Percentiles rank a stretch among this genome's conserved stretches.
Evolutionary conservation across 2,113 vertebrate species (phyloP).

Genomic region (Peromyscus polionotus): DNA sequence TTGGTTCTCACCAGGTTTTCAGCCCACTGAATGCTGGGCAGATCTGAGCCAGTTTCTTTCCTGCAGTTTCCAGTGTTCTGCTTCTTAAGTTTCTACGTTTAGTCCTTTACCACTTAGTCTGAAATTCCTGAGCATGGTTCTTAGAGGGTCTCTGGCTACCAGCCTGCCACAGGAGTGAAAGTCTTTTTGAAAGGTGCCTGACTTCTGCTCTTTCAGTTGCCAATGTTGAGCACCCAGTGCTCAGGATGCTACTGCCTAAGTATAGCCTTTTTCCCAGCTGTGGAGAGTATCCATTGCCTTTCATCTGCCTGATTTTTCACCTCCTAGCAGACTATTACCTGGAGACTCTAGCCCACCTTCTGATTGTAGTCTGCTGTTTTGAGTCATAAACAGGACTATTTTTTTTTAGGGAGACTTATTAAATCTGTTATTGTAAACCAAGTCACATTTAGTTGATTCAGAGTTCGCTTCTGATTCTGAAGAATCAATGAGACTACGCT

Average conservation of each 20-base stretch:
- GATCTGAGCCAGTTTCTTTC: neutral
- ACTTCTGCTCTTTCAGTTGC: neutral
- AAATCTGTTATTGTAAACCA: conserved; percentile 27
- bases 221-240: neutral
- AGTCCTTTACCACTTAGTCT: neutral
- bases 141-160: neutral
- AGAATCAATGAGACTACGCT: neutral
- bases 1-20: neutral
- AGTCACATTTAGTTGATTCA: neutral
- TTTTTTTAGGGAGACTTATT: neutral
- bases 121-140: neutral
- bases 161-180: neutral
- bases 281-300: neutral
- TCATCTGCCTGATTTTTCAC: neutral
- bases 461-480: neutral
- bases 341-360: neutral
- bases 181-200: neutral
- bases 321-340: neutral
- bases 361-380: too few relatives aligned
- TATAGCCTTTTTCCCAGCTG: neutral
- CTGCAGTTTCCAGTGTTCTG: neutral
- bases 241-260: neutral
- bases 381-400: neutral
- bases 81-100: neutral
- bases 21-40: neutral